Conservation (phyloP, 2,113 vertebrate species). For the Poeciliopsis turrubarensis region DNA sequence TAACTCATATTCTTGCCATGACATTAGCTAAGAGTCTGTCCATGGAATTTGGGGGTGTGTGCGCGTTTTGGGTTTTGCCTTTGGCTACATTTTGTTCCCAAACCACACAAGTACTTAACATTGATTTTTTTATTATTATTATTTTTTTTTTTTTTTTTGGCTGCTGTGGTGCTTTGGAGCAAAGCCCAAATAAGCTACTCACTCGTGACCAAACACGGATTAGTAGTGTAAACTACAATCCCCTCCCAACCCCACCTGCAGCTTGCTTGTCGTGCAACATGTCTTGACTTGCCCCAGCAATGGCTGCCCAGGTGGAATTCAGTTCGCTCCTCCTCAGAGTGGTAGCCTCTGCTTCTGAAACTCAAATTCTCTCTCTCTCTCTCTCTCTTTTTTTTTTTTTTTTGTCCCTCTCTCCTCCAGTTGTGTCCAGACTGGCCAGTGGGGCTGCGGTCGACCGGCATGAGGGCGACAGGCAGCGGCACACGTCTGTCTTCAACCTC, state of each 20-base stretch:
- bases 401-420: constrained; percentile 45
- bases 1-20: constrained; percentile 79
- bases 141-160: too few species aligned
- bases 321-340: constrained; percentile 25
- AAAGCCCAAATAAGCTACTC: not conserved
- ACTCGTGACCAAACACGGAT: constrained; percentile 11
- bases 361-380: not conserved
- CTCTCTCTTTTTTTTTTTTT: not conserved
- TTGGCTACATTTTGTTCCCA: not conserved
- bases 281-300: constrained; percentile 64
- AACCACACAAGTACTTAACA: not conserved
- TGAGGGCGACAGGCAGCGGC: constrained; percentile 68
- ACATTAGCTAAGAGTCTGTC: constrained; percentile 80
- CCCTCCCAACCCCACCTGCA: constrained; percentile 1
- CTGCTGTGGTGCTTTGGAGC: not conserved
- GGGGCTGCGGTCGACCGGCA: constrained; percentile 77
- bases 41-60: constrained; percentile 64
- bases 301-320: constrained; percentile 46
- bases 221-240: constrained; percentile 18
- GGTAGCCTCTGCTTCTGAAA: not conserved
- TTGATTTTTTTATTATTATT: too few species aligned
- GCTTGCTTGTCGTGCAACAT: constrained; percentile 47
- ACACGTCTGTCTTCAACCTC: constrained; percentile 75
- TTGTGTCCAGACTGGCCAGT: constrained; percentile 55
- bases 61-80: constrained; percentile 19